Evolutionary conservation across 1,140 invertebrate genomes (phyloP).

Genomic region (Cyclina sinensis): DNA sequence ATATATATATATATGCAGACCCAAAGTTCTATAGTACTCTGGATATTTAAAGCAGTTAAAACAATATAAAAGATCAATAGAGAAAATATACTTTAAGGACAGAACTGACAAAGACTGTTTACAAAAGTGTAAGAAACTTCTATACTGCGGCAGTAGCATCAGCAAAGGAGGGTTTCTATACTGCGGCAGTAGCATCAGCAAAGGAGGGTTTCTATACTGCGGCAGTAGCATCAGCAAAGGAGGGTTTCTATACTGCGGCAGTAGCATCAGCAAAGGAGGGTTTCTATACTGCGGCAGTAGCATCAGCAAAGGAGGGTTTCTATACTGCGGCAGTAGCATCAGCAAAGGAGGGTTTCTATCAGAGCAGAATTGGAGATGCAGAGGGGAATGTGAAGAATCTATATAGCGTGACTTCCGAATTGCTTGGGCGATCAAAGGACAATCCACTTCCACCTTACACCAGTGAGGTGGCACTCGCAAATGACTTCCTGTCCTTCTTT

Average conservation of each 20-base stretch:
- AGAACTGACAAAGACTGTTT: neutral
- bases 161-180: too few relatives aligned
- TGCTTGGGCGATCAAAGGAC: constrained; percentile 19
- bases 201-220: too few relatives aligned
- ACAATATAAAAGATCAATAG: constrained; percentile 16
- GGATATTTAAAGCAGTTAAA: neutral
- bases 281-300: too few relatives aligned
- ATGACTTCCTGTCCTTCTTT: constrained; percentile 4
- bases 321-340: too few relatives aligned
- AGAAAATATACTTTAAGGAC: neutral
- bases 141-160: too few relatives aligned
- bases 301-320: too few relatives aligned
- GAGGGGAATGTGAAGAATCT: constrained; percentile 28
- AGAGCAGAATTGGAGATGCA: neutral
- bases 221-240: too few relatives aligned
- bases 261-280: too few relatives aligned
- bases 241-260: too few relatives aligned
- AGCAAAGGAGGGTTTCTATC: constrained; percentile 5
- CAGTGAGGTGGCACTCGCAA: neutral
- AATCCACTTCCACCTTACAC: constrained; percentile 44
- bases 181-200: too few relatives aligned
- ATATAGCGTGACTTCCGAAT: constrained; percentile 4
- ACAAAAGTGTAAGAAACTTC: neutral
- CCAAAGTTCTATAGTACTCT: constrained; percentile 29
- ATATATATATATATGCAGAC: neutral